Evolutionary conservation across 2,888 invertebrate species (phyloP), one percentile per base, ranked within the genome.

Genomic region (Eupithecia abbreviata): DNA sequence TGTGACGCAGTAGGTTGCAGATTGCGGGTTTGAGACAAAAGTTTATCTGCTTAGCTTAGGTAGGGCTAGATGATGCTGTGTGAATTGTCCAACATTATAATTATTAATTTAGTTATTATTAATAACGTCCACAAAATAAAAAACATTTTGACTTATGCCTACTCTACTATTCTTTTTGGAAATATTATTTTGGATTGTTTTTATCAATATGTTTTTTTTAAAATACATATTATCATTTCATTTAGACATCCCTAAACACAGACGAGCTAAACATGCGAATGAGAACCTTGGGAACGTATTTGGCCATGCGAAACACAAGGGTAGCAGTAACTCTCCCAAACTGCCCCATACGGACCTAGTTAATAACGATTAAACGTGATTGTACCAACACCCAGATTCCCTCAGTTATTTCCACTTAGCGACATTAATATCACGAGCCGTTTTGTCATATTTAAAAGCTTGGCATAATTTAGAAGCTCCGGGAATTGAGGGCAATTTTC

Each of bases 401-500:
- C 74, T 55, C 45, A 73, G 72, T 75, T 72, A 77, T 75, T 77
- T 58, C 58, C 72, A 72, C 72, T 77, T 55, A 72, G 74, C 65
- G 43, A 47, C 71, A 73, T 67, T 75, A 77, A 73, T 73, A 75
- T 68, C 67, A 58, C 77, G 55, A 70, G 49, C 41, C 74, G 55
- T 77, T 77, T 74, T 74, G 69, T 72, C 75, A 77, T 71, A 72
- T 75, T 74, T 77, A 75, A 74, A 77, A 77, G 77, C 71, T 75
- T 71, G 62, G 73, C 73, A 75, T 75, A 78, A 81, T 77, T 67
- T 71, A 73, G 74, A 72, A 70, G 82, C 77, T 74, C 81, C 80
- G 79, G 76, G 82, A 81, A 82, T 82, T 78, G 71, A 71, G 72
- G 74, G 75, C 77, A 79, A 82, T 84, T 81, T 82, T 82, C 80